Percentiles rank a stretch among this genome's conserved stretches.
phyloP scores from a whole-genome alignment of 2,797 vertebrate genomes.

The Gadopsis bispinosus region DNA sequence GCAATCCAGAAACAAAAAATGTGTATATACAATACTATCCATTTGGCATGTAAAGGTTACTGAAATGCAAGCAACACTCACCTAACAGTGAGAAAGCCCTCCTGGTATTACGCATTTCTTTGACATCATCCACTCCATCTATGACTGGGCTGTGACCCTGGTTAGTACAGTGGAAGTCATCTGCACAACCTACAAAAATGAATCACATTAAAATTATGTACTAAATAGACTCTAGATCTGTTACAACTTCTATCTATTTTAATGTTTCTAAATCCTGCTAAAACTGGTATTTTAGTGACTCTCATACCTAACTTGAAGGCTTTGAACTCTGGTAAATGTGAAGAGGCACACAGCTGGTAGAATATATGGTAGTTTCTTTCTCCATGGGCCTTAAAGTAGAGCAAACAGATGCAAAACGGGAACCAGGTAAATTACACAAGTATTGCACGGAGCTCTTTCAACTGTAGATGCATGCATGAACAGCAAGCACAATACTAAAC shows the following conservation, averaged over 20 bases:
- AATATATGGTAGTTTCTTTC: constrained; percentile 99
- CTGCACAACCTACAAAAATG: constrained; percentile 85
- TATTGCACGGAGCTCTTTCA: too few species aligned
- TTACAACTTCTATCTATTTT: background rate
- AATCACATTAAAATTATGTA: constrained; percentile 21
- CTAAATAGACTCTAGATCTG: background rate
- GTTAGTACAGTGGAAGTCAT: constrained; percentile 91
- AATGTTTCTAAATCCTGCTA: background rate
- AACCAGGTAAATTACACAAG: background rate
- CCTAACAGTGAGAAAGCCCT: constrained; percentile 92
- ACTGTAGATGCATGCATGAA: background rate
- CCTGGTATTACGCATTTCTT: constrained; percentile 91
- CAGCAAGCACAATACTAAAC: background rate
- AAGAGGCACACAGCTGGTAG: constrained; percentile 97
- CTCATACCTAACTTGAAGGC: constrained; percentile 90
- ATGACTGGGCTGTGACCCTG: constrained; percentile 92
- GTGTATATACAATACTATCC: background rate
- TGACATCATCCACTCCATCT: constrained; percentile 91
- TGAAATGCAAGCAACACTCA: constrained; percentile 66
- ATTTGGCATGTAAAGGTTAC: background rate
- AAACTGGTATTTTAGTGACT: background rate
- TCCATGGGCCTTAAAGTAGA: constrained; percentile 88
- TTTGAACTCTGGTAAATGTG: constrained; percentile 93
- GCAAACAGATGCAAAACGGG: constrained; percentile 28
- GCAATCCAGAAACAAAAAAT: background rate